Conservation (phyloP, 1,140 invertebrate genomes). For the Atta texana region DNA sequence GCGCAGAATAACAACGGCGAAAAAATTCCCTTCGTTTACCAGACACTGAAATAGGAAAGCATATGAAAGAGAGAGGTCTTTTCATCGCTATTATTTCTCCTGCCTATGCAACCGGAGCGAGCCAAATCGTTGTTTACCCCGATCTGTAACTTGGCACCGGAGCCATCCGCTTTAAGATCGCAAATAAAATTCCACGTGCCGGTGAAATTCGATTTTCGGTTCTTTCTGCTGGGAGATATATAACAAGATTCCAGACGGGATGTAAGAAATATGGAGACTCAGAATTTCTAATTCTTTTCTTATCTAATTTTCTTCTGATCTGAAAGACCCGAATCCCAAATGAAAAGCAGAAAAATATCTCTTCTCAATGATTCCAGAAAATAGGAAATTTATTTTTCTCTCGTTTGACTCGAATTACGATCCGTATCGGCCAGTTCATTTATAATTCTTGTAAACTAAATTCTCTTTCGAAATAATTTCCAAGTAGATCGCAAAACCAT, state of each 20-base stretch:
- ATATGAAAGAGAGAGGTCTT: not conserved
- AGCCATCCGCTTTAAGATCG: constrained; percentile 51
- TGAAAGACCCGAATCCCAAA: not conserved
- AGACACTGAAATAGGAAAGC: not conserved
- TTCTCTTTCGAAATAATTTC: not conserved
- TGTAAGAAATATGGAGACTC: constrained; percentile 22
- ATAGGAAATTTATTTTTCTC: constrained; percentile 13
- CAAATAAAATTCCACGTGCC: constrained; percentile 50
- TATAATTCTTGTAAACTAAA: not conserved
- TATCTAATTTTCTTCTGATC: not conserved
- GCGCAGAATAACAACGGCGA: constrained; percentile 21
- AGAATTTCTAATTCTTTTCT: constrained; percentile 45
- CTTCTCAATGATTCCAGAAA: not conserved
- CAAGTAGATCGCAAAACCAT: not conserved
- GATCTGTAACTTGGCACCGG: constrained; percentile 58
- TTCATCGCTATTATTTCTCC: constrained; percentile 36
- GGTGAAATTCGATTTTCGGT: constrained; percentile 54
- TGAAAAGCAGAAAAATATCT: not conserved
- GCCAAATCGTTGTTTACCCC: constrained; percentile 61
- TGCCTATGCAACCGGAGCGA: constrained; percentile 33
- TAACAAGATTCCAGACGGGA: not conserved
- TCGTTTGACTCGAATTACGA: not conserved
- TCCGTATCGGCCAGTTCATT: not conserved
- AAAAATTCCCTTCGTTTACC: constrained; percentile 11
- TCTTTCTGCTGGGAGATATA: not conserved